Conservation (phyloP, 2,797 vertebrate species). For the Acropternis orthonyx region DNA sequence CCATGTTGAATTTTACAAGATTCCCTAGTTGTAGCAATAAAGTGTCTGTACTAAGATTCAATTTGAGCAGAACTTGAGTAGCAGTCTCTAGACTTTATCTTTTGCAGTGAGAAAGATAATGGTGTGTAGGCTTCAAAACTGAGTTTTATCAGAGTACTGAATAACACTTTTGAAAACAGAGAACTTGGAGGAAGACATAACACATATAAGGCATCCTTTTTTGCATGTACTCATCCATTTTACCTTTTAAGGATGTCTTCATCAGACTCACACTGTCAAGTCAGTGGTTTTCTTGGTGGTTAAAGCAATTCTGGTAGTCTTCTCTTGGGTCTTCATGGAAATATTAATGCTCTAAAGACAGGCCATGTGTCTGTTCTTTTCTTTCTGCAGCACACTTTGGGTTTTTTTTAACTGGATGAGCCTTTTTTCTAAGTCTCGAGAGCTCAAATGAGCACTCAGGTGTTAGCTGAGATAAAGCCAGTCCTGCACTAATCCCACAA, state of each 20-base stretch:
- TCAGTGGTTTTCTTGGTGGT: accelerated
- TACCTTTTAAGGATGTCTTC: background rate
- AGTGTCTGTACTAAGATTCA: background rate
- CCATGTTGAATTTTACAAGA: background rate
- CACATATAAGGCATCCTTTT: background rate
- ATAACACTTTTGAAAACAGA: background rate
- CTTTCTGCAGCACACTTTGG: background rate
- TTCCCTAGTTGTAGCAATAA: background rate
- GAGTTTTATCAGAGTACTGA: background rate
- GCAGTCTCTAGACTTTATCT: background rate
- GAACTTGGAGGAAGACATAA: background rate
- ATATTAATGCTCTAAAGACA: background rate
- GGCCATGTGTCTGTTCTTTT: background rate
- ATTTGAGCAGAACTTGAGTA: background rate
- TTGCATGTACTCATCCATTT: accelerated
- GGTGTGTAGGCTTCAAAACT: background rate
- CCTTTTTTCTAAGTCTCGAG: background rate
- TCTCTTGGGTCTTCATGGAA: background rate
- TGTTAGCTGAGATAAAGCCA: background rate
- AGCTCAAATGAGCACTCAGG: background rate
- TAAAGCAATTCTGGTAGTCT: background rate
- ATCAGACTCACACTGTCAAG: background rate
- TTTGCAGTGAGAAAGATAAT: background rate
- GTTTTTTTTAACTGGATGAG: background rate
- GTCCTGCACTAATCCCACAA: background rate